Base-by-base conservation (phyloP, 1,140 invertebrate genomes). In the Trachelipus rathkii region DNA sequence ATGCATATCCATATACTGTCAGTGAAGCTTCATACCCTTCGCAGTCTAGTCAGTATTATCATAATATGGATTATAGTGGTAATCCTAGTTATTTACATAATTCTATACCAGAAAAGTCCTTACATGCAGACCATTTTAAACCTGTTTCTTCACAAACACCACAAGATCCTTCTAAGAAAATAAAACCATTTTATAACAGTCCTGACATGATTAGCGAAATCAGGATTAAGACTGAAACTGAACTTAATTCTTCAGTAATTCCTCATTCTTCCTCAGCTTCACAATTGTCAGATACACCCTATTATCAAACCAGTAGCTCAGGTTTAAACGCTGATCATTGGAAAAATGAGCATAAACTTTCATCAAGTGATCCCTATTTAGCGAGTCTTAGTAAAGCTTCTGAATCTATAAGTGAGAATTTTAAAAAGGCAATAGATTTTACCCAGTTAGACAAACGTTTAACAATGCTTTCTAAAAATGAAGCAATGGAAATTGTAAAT, bases 391-490 rank as follows among this genome's bases (percentile, higher is more conserved):
- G 19, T 19, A 60, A 60, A 60, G 50, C 19, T 19, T 60, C 50
- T 60, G 50, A 60, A 60, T 60, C 50, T 60, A 60, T 60, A 60
- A 60, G 50, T 19, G 50, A 60, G 50, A 60, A 60, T 60, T 60
- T 60, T 19, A 60, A 60, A 19, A 60, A 60, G 19, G 50, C 50
- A 15, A 60, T 60, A 13, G 50, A 60, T 60, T 60, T 60, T 60
- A 15, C 50, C 11, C 11, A 60, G 50, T 60, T 60, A 15, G 50
- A 60, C 50, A 60, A 19, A 60, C 50, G 50, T 13, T 60, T 60
- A 60, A 15, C 50, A 13, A 60, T 60, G 19, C 8, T 60, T 3
- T 13, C 50, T 19, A 19, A 60, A 60, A 60, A 60, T 60, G 33
- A 33, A 33, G 33, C 33, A 33, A 33, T 3, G 33, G 33, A 33